Base-by-base conservation (phyloP, 2,888 invertebrate genomes). In the Cerceris rybyensis region DNA sequence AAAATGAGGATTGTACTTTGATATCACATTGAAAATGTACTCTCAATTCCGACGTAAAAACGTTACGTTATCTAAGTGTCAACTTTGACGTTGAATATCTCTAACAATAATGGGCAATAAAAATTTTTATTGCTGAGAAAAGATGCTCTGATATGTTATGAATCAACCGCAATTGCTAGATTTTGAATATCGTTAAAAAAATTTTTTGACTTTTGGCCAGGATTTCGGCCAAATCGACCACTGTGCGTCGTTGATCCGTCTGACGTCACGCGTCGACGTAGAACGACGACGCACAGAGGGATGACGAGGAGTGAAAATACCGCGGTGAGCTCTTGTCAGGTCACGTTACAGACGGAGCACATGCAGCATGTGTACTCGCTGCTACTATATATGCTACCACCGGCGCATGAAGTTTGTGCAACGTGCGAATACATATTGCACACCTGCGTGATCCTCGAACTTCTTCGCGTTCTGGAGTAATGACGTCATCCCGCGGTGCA, bases 231-330 rank as follows among this genome's bases (percentile, higher is more conserved):
- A n/a, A n/a, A n/a, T n/a, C n/a, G n/a, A n/a, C n/a, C n/a, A 43
- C 6, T 43, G 9, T 43, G 13, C 13, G 13, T 8, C 58, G 50
- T 13, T 8, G 64, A 58, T 70, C 57, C 16, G 41, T 54, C 73
- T 87, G 88, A 88, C 86, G 87, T 88, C 88, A 87, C 73, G 79
- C 73, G 79, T 61, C 70, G 81, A 80, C 82, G 78, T 75, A 76
- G 67, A 55, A 68, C 43, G 58, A 60, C 75, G 66, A 68, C 67
- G 52, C 50, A 65, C 11, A n/a, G n/a, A 42, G 46, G 58, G 68
- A 69, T 74, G 78, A 81, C 75, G 57, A 58, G n/a, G 58, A 14
- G 46, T 70, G 75, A 76, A 77, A 80, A 84, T 79, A 67, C 64
- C 69, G 66, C 54, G 41, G 55, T 39, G 64, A 43, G 28, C 28